A percentile compares a stretch with the other conserved stretches of the same genome.
phyloP scores from a whole-genome alignment of 2,888 invertebrate genomes.

The Zaprionus lineosus region DNA sequence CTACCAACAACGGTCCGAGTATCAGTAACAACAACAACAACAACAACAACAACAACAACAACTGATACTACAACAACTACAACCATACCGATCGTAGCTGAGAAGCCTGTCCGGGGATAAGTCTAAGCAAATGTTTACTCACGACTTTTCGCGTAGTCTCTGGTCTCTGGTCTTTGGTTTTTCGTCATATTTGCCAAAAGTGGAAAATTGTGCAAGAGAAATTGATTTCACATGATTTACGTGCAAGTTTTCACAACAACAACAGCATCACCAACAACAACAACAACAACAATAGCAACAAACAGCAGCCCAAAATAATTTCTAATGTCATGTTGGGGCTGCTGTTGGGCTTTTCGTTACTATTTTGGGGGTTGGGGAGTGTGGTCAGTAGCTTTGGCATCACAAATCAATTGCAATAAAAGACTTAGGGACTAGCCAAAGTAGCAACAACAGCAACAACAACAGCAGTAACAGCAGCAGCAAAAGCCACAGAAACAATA shows the following conservation, averaged over 20 bases:
- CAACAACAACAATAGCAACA: slow-evolving; percentile 29
- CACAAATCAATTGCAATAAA: slow-evolving; percentile 70
- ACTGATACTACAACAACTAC: slow-evolving; percentile 4
- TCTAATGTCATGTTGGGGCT: slow-evolving; percentile 73
- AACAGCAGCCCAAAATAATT: slow-evolving; percentile 54
- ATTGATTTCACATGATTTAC: slow-evolving; percentile 82
- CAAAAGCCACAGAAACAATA: slow-evolving; percentile 6
- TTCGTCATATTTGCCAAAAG: slow-evolving; percentile 74
- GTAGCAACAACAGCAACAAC: too few relatives aligned
- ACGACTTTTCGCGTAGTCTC: slow-evolving; percentile 57
- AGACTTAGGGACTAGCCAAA: too few relatives aligned
- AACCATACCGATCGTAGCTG: slow-evolving; percentile 7
- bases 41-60: slow-evolving; percentile 28
- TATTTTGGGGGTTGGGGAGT: background rate
- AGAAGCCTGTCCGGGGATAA: slow-evolving; percentile 41
- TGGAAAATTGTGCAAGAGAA: slow-evolving; percentile 77
- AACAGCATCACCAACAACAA: slow-evolving; percentile 15
- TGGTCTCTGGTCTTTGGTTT: slow-evolving; percentile 39
- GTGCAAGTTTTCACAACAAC: slow-evolving; percentile 56
- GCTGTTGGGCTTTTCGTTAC: slow-evolving; percentile 24
- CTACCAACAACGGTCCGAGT: slow-evolving; percentile 63
- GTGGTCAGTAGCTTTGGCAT: slow-evolving; percentile 41
- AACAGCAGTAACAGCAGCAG: too few relatives aligned
- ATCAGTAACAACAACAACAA: slow-evolving; percentile 22
- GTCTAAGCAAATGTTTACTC: slow-evolving; percentile 70